phyloP scores from a whole-genome alignment of 2,888 invertebrate species.

The Tupiocoris notatus region DNA sequence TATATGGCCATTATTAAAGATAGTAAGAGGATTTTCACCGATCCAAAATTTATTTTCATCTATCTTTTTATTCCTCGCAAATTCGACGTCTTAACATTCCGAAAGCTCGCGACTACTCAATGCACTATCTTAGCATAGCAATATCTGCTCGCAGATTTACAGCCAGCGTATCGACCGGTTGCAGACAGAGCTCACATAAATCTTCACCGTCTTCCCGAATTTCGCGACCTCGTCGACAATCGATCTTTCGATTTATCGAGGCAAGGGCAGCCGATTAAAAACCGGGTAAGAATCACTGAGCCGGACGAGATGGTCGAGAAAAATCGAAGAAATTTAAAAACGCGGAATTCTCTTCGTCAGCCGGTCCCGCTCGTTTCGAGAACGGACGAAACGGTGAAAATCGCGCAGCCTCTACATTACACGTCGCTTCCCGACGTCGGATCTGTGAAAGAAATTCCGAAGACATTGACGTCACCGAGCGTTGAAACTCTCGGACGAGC shows the following conservation, averaged over 20 bases:
- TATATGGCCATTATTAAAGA: no score
- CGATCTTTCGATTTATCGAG: background rate
- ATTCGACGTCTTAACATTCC: no score
- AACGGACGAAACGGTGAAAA: no score
- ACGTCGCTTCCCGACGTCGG: background rate
- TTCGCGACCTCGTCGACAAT: background rate
- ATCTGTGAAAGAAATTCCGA: background rate
- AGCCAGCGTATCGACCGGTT: background rate
- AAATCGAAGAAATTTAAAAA: no score
- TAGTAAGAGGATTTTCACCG: no score
- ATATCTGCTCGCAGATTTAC: background rate
- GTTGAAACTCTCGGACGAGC: background rate
- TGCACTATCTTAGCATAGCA: no score
- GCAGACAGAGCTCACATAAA: background rate
- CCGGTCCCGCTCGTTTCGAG: no score
- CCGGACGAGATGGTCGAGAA: background rate
- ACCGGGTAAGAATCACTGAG: constrained; percentile 18
- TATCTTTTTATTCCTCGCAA: no score
- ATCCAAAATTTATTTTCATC: no score
- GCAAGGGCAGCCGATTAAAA: background rate
- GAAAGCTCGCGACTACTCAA: no score
- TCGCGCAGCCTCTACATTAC: background rate
- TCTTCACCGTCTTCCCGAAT: background rate
- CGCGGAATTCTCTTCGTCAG: no score
- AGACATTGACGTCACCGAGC: background rate